phyloP scores from a whole-genome alignment of 2,113 vertebrate species.

The Hymenochirus boettgeri region DNA sequence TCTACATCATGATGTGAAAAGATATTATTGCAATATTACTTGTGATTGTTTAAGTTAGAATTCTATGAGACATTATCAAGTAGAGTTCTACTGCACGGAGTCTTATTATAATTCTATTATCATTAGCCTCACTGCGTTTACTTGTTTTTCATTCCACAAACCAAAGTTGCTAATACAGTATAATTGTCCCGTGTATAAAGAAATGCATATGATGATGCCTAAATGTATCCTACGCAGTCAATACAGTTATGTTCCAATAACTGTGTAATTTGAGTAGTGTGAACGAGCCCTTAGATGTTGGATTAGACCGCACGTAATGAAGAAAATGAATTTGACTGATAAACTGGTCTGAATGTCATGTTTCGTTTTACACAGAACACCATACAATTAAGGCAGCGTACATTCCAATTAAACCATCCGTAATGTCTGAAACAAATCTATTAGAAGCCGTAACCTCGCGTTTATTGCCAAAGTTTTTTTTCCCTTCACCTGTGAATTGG shows the following conservation, averaged over 20 bases:
- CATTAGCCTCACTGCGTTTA: too few relatives aligned
- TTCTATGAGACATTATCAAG: too few relatives aligned
- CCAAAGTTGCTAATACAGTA: too few relatives aligned
- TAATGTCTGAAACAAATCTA: slow-evolving; percentile 24
- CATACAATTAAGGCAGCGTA: slow-evolving; percentile 28
- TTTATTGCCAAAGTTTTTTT: background rate
- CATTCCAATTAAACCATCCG: slow-evolving; percentile 25
- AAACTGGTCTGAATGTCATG: slow-evolving; percentile 19
- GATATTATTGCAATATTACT: too few relatives aligned
- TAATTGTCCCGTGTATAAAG: too few relatives aligned
- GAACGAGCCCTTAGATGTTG: slow-evolving; percentile 5
- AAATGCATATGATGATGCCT: too few relatives aligned
- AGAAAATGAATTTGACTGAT: slow-evolving; percentile 24
- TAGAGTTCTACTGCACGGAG: too few relatives aligned
- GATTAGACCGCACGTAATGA: background rate
- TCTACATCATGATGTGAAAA: too few relatives aligned
- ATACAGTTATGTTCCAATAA: background rate
- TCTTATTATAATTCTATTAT: too few relatives aligned
- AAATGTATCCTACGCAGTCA: background rate
- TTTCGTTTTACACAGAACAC: slow-evolving; percentile 5
- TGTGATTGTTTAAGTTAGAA: too few relatives aligned
- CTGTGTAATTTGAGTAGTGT: background rate
- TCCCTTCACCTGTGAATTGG: slow-evolving; percentile 26
- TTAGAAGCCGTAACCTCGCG: background rate
- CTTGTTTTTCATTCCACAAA: too few relatives aligned